phyloP scores from a whole-genome alignment of 2,888 invertebrate genomes.

The Drosophila parthenogenetica region DNA sequence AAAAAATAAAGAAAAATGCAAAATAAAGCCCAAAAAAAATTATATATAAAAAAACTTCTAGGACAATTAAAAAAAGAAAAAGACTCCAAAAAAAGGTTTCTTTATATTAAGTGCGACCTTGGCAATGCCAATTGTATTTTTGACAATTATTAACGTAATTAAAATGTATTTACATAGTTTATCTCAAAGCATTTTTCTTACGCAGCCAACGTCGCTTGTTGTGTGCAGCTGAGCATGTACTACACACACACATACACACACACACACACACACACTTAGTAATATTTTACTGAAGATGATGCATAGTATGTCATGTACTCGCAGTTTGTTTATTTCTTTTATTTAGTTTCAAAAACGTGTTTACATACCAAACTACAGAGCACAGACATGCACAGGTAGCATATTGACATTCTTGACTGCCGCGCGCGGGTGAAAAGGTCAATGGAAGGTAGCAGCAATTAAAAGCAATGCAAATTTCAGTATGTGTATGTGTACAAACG shows the following conservation, averaged over 20 bases:
- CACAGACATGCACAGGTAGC: conserved; percentile 2
- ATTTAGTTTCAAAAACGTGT: conserved; percentile 31
- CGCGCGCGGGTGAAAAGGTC: conserved; percentile 68
- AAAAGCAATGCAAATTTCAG: conserved; percentile 47
- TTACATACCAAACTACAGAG: conserved; percentile 18
- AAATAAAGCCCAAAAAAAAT: conserved; percentile 10
- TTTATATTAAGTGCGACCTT: conserved; percentile 66
- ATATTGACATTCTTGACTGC: conserved; percentile 57
- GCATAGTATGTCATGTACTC: conserved; percentile 33
- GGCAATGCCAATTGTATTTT: conserved; percentile 78
- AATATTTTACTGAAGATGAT: conserved; percentile 50
- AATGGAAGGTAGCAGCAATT: conserved; percentile 70
- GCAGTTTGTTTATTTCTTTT: conserved; percentile 16
- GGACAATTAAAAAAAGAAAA: conserved; percentile 68
- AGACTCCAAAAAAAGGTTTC: conserved; percentile 42
- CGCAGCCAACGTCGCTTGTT: conserved; percentile 59
- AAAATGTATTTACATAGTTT: conserved; percentile 77
- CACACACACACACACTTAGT: conserved; percentile 26
- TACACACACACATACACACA: conserved; percentile 10
- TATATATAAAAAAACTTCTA: conserved; percentile 53
- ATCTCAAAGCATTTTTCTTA: conserved; percentile 55
- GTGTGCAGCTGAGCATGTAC: conserved; percentile 78
- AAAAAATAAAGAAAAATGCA: conserved; percentile 23
- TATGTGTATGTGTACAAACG: conserved; percentile 12
- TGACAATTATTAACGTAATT: conserved; percentile 82